phyloP scores from a whole-genome alignment of 2,888 invertebrate species.

The Cheilosia vernalis region DNA sequence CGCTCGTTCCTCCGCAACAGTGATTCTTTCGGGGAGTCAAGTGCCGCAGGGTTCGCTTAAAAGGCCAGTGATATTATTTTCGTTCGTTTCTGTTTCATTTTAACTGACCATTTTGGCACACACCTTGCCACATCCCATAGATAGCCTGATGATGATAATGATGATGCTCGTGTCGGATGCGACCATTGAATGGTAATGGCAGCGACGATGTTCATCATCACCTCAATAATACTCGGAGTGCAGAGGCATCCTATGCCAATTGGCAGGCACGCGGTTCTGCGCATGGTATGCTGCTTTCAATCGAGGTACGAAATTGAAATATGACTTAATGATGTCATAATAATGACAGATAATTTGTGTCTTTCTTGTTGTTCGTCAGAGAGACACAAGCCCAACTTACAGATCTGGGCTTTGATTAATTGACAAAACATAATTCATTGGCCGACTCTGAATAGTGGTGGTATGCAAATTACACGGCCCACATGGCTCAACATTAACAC shows the following conservation, averaged over 20 bases:
- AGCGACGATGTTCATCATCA: conserved; percentile 67
- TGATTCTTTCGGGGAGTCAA: conserved; percentile 43
- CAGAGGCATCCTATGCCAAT: conserved; percentile 36
- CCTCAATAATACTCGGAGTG: conserved; percentile 7
- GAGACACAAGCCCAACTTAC: conserved; percentile 2
- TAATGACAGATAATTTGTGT: conserved; percentile 72
- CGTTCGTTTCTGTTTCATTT: conserved; percentile 51
- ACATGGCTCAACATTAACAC: conserved; percentile 38
- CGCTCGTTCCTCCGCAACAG: not conserved
- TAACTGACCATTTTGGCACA: conserved; percentile 69
- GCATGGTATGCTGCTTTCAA: conserved; percentile 54
- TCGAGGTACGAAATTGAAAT: conserved; percentile 74
- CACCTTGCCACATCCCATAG: conserved; percentile 57
- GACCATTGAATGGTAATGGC: conserved; percentile 53
- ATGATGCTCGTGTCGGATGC: conserved; percentile 57
- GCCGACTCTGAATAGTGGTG: conserved; percentile 20
- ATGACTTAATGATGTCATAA: conserved; percentile 75
- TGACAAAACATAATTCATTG: conserved; percentile 68
- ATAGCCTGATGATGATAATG: conserved; percentile 62
- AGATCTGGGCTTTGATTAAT: conserved; percentile 65
- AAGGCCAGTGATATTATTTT: conserved; percentile 71
- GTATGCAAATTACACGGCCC: conserved; percentile 69
- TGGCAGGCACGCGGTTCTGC: conserved; percentile 54
- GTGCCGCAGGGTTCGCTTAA: conserved; percentile 72
- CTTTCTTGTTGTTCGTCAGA: conserved; percentile 51